Conservation (phyloP, 1,140 invertebrate genomes). For the Tetragnatha versicolor region DNA sequence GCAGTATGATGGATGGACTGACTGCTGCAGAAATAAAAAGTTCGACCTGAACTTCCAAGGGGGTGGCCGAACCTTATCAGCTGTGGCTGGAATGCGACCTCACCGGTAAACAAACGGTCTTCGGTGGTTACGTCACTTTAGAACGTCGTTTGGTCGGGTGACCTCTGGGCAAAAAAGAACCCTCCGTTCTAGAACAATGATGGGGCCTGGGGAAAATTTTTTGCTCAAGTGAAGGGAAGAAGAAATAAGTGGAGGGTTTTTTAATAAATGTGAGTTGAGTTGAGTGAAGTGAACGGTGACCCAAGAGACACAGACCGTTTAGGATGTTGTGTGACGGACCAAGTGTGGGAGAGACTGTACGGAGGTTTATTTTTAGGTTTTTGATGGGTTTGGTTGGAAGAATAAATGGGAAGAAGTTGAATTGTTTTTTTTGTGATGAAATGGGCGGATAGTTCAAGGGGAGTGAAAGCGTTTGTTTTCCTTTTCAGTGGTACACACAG, state of each 20-base stretch:
- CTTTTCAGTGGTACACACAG: too few relatives aligned
- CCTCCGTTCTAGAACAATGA: neutral
- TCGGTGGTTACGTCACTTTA: conserved; percentile 13
- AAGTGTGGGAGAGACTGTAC: too few relatives aligned
- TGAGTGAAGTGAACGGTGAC: too few relatives aligned
- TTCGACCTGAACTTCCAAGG: conserved; percentile 24
- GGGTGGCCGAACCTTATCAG: conserved; percentile 38
- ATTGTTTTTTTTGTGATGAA: too few relatives aligned
- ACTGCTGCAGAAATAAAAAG: neutral
- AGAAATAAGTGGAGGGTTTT: neutral
- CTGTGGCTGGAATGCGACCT: conserved; percentile 17
- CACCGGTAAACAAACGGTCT: conserved; percentile 12
- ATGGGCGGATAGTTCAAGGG: too few relatives aligned
- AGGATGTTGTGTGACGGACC: too few relatives aligned
- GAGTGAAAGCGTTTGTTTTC: too few relatives aligned
- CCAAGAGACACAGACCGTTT: too few relatives aligned
- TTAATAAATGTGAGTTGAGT: neutral
- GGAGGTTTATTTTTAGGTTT: too few relatives aligned
- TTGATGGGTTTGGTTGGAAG: too few relatives aligned
- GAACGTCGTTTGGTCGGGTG: neutral
- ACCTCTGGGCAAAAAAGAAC: neutral
- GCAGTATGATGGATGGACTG: conserved; percentile 7
- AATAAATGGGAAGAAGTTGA: too few relatives aligned
- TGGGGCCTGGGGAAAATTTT: neutral
- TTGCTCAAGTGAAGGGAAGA: neutral